A percentile compares a stretch with the other conserved stretches of the same genome.
phyloP scores from a whole-genome alignment of 92 coral and sea anemone species.

The Parazoanthus swiftii region DNA sequence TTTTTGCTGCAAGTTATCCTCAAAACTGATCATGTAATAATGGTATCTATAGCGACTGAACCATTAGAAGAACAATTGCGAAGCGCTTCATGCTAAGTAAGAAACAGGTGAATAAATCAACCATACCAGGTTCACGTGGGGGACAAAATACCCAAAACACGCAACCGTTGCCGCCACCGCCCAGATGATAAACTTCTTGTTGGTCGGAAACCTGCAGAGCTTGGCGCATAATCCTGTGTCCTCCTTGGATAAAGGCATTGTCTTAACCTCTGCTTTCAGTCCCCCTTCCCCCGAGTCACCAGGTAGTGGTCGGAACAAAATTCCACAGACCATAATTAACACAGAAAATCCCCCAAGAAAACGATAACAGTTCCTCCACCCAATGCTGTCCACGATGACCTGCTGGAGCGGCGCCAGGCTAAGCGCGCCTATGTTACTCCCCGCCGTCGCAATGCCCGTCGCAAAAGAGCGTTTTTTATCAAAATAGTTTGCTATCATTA shows the following conservation, averaged over 20 bases:
- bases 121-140: constrained; percentile 91
- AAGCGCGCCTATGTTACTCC: constrained; percentile 92
- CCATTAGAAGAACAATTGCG: too few species aligned
- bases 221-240: neutral
- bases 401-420: constrained; percentile 89
- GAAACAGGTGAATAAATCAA: too few species aligned
- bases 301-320: constrained; percentile 74
- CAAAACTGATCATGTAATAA: too few species aligned
- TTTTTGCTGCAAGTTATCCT: too few species aligned
- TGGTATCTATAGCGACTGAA: too few species aligned
- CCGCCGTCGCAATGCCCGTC: constrained; percentile 93
- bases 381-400: constrained; percentile 63
- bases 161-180: constrained; percentile 78
- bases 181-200: constrained; percentile 84
- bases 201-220: constrained; percentile 52
- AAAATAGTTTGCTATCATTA: constrained; percentile 88
- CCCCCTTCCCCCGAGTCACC: neutral
- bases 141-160: constrained; percentile 93
- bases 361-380: constrained; percentile 92
- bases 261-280: neutral
- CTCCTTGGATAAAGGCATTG: neutral
- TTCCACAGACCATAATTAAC: constrained; percentile 73
- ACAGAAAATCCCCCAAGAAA: constrained; percentile 79
- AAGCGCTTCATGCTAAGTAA: neutral
- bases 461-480: constrained; percentile 92